Percentiles rank a stretch among this genome's conserved stretches.
phyloP scores from a whole-genome alignment of 2,113 vertebrate species.

The Agelaius phoeniceus region DNA sequence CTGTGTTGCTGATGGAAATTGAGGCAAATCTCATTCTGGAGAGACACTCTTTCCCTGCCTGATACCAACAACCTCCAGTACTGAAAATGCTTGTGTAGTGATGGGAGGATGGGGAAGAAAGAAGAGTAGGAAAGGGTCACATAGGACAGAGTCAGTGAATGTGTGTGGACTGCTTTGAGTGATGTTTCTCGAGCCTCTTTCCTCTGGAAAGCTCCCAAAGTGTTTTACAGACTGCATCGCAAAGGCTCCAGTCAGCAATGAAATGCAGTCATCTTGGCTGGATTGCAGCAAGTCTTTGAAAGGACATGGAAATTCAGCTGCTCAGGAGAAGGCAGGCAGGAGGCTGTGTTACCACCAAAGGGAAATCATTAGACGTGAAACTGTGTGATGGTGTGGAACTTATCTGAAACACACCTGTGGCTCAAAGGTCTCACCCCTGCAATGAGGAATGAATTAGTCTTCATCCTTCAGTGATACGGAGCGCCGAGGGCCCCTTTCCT shows the following conservation, averaged over 20 bases:
- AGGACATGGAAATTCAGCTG: not conserved
- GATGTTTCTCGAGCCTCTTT: slow-evolving; percentile 19
- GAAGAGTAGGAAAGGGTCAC: not conserved
- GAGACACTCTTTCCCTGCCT: slow-evolving; percentile 56
- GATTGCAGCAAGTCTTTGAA: slow-evolving; percentile 34
- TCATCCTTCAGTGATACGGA: not conserved
- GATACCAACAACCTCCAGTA: not conserved
- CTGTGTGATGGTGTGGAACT: not conserved
- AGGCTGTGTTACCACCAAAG: not conserved
- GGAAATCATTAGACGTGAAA: not conserved
- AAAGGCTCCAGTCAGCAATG: slow-evolving; percentile 33
- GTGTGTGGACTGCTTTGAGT: not conserved
- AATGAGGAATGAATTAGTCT: not conserved
- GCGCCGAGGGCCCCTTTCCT: not conserved
- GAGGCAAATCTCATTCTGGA: slow-evolving; percentile 68
- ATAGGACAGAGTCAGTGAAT: not conserved
- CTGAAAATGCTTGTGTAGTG: not conserved
- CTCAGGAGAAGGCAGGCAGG: not conserved
- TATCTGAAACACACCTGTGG: not conserved
- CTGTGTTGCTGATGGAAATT: slow-evolving; percentile 76
- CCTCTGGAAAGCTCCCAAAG: slow-evolving; percentile 31
- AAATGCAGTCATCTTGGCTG: slow-evolving; percentile 46
- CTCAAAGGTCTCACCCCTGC: not conserved
- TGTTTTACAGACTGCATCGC: slow-evolving; percentile 35
- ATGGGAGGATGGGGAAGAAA: not conserved